These are phyloP conservation scores for Sceloporus tristichus DNA, from an alignment of 2,113 vertebrate species.

Conservation along the genomic window DNA sequence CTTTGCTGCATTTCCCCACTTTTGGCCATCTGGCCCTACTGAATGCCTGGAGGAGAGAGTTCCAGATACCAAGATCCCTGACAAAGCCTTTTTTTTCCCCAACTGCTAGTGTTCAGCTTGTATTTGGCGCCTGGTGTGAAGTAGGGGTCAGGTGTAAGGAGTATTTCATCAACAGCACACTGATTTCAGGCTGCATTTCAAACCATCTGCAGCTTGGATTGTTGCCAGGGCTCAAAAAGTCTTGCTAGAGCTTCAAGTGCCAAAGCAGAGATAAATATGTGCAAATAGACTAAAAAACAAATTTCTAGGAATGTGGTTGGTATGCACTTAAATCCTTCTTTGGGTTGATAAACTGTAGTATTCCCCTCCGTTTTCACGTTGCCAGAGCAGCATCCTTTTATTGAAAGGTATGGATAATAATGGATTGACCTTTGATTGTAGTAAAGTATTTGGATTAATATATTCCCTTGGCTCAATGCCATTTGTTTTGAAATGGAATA, in stretches of 20 bases:
- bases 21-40: conserved; percentile 71
- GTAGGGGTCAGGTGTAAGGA: conserved; percentile 79
- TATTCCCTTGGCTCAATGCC: conserved; percentile 50
- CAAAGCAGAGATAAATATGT: conserved; percentile 69
- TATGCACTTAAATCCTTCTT: conserved; percentile 34
- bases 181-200: conserved; percentile 76
- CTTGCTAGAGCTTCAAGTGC: conserved; percentile 65
- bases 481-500: conserved; percentile 46
- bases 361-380: conserved; percentile 18
- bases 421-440: conserved; percentile 53
- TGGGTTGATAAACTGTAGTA: background rate
- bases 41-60: conserved; percentile 71
- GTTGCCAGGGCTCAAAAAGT: conserved; percentile 66
- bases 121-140: conserved; percentile 75
- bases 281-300: conserved; percentile 42
- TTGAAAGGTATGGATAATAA: conserved; percentile 47
- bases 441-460: conserved; percentile 64
- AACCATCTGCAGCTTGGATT: conserved; percentile 78
- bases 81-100: conserved; percentile 63
- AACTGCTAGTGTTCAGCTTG: conserved; percentile 70
- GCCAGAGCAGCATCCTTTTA: conserved; percentile 4
- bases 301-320: conserved; percentile 65
- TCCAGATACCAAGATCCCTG: conserved; percentile 62
- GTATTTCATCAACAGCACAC: conserved; percentile 76
- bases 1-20: conserved; percentile 54